phyloP scores from a whole-genome alignment of 1,140 invertebrate genomes.

The Tetragonula clypearis region DNA sequence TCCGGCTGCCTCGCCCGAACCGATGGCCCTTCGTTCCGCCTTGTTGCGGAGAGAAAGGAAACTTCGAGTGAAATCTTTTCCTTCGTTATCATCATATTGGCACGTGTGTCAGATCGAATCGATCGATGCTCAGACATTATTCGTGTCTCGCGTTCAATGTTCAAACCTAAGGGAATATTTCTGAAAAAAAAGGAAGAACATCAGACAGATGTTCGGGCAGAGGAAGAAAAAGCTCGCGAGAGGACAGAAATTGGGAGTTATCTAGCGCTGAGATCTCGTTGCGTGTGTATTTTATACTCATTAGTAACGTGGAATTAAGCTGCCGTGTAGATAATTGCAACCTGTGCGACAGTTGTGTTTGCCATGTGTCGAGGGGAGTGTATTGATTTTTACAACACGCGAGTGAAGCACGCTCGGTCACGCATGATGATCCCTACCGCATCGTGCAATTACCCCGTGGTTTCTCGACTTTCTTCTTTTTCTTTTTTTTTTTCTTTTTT shows the following conservation, averaged over 20 bases:
- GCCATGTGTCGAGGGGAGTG: not conserved
- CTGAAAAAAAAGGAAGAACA: too few species aligned
- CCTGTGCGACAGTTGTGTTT: slow-evolving; percentile 8
- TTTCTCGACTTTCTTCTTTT: too few species aligned
- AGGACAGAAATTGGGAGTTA: not conserved
- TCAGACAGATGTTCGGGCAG: not conserved
- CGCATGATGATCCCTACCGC: too few species aligned
- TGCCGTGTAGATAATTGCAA: slow-evolving; percentile 1
- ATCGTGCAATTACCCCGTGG: too few species aligned
- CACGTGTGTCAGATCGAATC: too few species aligned
- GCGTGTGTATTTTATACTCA: slow-evolving; percentile 13
- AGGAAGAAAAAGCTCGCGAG: not conserved
- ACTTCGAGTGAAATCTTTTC: not conserved
- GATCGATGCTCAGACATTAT: too few species aligned
- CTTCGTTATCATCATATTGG: too few species aligned
- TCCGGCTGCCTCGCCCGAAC: slow-evolving; percentile 64
- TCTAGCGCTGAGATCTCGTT: not conserved
- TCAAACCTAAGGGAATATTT: too few species aligned
- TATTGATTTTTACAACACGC: slow-evolving; percentile 10
- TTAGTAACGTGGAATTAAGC: not conserved
- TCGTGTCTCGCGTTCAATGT: too few species aligned
- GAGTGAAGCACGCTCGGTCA: too few species aligned
- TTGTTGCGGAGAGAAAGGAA: not conserved
- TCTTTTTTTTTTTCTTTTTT: too few species aligned
- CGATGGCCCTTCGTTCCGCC: not conserved